A percentile compares a stretch with the other conserved stretches of the same genome.
Evolutionary conservation across 2,113 vertebrate genomes (phyloP).

Genomic region (Steatornis caripensis): DNA sequence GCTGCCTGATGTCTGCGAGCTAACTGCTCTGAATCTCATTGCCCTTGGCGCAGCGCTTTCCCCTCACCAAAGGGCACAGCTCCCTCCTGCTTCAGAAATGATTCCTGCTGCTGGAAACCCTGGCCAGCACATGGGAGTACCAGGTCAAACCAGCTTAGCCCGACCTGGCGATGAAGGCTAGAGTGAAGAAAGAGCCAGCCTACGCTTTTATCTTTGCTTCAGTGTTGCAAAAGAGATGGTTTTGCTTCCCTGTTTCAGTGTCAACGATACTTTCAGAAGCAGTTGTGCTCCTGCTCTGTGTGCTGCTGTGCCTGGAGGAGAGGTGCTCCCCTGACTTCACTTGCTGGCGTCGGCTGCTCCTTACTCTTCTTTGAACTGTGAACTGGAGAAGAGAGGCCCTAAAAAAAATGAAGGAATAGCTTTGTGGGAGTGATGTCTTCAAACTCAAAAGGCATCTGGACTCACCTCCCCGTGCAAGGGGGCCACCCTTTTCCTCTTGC

Average conservation of each 20-base stretch:
- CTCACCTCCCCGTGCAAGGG: background rate
- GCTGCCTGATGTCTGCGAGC: background rate
- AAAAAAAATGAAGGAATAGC: background rate
- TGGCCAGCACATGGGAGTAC: fast-evolving
- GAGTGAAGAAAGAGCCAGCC: background rate
- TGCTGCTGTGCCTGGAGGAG: background rate
- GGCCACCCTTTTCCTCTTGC: background rate
- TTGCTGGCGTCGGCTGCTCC: background rate
- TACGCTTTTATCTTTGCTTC: background rate
- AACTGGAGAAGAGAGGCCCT: background rate
- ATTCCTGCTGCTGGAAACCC: background rate
- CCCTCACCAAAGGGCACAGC: background rate
- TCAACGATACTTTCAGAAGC: background rate
- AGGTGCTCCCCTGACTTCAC: background rate
- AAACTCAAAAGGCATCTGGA: background rate
- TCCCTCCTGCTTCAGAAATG: background rate
- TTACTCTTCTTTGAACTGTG: background rate
- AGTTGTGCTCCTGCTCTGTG: background rate
- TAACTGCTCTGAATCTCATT: background rate
- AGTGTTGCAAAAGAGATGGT: background rate
- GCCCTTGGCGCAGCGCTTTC: background rate
- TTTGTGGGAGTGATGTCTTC: background rate
- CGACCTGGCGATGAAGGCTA: background rate
- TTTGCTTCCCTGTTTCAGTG: background rate
- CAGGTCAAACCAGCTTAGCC: background rate